Percentiles rank a stretch among this genome's conserved stretches.
Evolutionary conservation across 2,888 invertebrate genomes (phyloP).

Genomic region (Machimus rusticus): DNA sequence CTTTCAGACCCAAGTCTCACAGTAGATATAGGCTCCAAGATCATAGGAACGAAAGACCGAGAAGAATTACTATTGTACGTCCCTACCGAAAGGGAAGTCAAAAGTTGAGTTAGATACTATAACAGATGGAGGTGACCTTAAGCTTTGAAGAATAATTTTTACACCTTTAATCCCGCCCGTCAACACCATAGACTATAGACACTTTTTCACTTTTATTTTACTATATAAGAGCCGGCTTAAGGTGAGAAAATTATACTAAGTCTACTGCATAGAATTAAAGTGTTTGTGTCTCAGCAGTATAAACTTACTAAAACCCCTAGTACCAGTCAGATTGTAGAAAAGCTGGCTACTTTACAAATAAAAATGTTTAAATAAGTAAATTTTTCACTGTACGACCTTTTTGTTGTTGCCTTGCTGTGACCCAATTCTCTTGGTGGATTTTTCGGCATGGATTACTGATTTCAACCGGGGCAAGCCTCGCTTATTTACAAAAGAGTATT

Average conservation of each 20-base stretch:
- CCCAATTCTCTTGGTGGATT: not conserved
- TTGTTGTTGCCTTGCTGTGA: not conserved
- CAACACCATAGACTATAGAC: not conserved
- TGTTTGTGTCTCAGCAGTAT: not conserved
- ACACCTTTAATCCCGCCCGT: not conserved
- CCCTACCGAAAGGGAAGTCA: not conserved
- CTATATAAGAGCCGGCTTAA: not conserved
- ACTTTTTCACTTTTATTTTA: not conserved
- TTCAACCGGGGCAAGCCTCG: not conserved
- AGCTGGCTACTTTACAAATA: constrained; percentile 14
- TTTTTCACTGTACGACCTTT: not conserved
- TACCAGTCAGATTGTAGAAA: not conserved
- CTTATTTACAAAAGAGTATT: not conserved
- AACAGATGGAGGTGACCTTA: not conserved
- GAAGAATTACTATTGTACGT: not conserved
- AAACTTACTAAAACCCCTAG: not conserved
- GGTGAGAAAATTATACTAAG: not conserved
- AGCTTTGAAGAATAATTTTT: constrained; percentile 24
- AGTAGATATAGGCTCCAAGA: not conserved
- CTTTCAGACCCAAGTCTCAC: not conserved
- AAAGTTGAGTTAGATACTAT: constrained; percentile 7
- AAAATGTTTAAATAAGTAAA: constrained; percentile 18
- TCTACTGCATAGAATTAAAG: not conserved
- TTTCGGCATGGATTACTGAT: not conserved
- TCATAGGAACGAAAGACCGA: not conserved